A percentile compares a stretch with the other conserved stretches of the same genome.
These are phyloP conservation scores for Amiota communis DNA, from an alignment of 2,888 invertebrate genomes.

Conservation along the genomic window DNA sequence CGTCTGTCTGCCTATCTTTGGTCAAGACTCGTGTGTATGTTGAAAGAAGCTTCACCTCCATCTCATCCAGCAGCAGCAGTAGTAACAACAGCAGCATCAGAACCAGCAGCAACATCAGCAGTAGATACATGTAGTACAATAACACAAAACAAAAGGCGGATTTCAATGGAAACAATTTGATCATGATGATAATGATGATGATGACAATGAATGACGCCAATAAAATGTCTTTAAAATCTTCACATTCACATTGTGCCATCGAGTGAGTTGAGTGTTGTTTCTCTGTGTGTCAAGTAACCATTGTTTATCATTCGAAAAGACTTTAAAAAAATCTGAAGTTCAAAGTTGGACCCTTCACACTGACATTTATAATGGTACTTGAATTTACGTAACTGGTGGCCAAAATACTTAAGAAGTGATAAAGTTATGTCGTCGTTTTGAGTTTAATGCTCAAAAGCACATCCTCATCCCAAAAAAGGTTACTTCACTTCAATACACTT, in stretches of 20 bases:
- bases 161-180: conserved; percentile 64
- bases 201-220: conserved; percentile 53
- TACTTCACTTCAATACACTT: background rate
- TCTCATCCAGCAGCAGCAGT: background rate
- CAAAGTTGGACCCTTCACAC: background rate
- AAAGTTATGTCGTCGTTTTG: too few relatives aligned
- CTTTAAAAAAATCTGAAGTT: too few relatives aligned
- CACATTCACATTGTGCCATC: too few relatives aligned
- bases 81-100: background rate
- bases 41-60: too few relatives aligned
- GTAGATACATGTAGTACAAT: conserved; percentile 44
- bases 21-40: too few relatives aligned
- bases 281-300: too few relatives aligned
- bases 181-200: conserved; percentile 25
- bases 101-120: background rate
- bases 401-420: background rate
- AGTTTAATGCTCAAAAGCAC: too few relatives aligned
- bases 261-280: too few relatives aligned
- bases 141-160: conserved; percentile 48
- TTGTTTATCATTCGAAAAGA: too few relatives aligned
- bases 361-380: conserved; percentile 22
- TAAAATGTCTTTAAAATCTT: conserved; percentile 50
- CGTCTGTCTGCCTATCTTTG: too few relatives aligned
- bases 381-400: background rate
- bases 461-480: background rate